Percentiles rank a stretch among this genome's conserved stretches.
phyloP scores from a whole-genome alignment of 2,888 invertebrate genomes.

The Mongoloraphidia duomilia region DNA sequence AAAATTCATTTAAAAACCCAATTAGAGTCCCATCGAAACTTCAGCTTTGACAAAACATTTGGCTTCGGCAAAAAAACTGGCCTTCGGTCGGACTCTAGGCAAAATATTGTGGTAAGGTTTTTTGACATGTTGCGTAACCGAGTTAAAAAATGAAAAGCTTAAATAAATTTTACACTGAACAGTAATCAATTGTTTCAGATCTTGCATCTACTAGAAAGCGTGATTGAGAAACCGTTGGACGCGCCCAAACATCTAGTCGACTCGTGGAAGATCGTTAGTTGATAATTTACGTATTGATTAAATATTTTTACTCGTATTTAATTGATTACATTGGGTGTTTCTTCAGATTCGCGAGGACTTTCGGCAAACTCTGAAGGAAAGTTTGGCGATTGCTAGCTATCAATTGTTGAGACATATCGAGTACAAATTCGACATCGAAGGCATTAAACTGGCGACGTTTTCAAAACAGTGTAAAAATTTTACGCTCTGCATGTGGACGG shows the following conservation, averaged over 20 bases:
- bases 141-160: too few relatives aligned
- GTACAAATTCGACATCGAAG: conserved; percentile 28
- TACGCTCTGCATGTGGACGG: conserved; percentile 32
- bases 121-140: too few relatives aligned
- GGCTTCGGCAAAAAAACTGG: too few relatives aligned
- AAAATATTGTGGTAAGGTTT: too few relatives aligned
- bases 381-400: conserved; percentile 35
- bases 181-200: conserved; percentile 17
- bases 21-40: too few relatives aligned
- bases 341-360: conserved; percentile 28
- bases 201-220: conserved; percentile 20
- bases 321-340: background rate
- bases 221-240: conserved; percentile 21
- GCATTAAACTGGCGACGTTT: conserved; percentile 32
- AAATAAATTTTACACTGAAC: too few relatives aligned
- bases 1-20: too few relatives aligned
- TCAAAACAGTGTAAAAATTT: conserved; percentile 26
- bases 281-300: background rate
- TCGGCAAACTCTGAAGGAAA: conserved; percentile 29
- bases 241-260: conserved; percentile 13
- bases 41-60: too few relatives aligned
- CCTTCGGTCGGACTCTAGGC: too few relatives aligned
- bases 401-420: conserved; percentile 33
- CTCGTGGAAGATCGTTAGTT: conserved; percentile 21
- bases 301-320: background rate